A percentile compares a stretch with the other conserved stretches of the same genome.
These are phyloP conservation scores for Melanotaenia pygmaea DNA, from an alignment of 2,797 vertebrate species.

Conservation along the genomic window DNA sequence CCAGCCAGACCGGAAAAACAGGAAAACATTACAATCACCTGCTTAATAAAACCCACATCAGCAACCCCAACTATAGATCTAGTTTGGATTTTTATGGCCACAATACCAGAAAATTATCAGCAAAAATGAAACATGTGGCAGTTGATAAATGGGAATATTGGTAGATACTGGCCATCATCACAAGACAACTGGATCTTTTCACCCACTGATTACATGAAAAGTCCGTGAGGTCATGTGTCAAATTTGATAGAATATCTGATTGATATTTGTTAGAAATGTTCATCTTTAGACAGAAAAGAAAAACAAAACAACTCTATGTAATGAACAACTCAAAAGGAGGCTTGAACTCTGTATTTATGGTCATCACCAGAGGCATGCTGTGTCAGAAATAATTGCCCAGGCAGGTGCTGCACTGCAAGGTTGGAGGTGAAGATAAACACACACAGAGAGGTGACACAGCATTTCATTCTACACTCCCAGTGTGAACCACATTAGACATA, in stretches of 20 bases:
- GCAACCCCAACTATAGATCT: background rate
- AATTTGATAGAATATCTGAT: too few relatives aligned
- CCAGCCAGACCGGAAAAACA: background rate
- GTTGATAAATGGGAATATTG: background rate
- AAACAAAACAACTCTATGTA: too few relatives aligned
- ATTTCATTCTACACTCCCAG: background rate
- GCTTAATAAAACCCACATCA: background rate
- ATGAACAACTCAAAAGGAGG: too few relatives aligned
- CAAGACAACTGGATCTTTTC: too few relatives aligned
- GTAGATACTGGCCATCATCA: background rate
- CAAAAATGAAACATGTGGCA: background rate
- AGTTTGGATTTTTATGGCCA: background rate
- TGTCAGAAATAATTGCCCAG: too few relatives aligned
- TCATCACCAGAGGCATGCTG: too few relatives aligned
- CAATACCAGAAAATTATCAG: background rate
- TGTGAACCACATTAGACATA: background rate
- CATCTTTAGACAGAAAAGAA: too few relatives aligned
- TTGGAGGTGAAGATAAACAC: background rate
- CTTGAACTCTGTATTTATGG: too few relatives aligned
- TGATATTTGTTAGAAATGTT: too few relatives aligned
- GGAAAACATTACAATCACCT: background rate
- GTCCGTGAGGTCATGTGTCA: too few relatives aligned
- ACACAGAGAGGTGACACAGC: background rate
- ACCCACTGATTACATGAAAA: too few relatives aligned
- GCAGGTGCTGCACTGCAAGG: background rate